A percentile compares a stretch with the other conserved stretches of the same genome.
Evolutionary conservation across 1,140 invertebrate genomes (phyloP).

Genomic region (Drosophila dunni): DNA sequence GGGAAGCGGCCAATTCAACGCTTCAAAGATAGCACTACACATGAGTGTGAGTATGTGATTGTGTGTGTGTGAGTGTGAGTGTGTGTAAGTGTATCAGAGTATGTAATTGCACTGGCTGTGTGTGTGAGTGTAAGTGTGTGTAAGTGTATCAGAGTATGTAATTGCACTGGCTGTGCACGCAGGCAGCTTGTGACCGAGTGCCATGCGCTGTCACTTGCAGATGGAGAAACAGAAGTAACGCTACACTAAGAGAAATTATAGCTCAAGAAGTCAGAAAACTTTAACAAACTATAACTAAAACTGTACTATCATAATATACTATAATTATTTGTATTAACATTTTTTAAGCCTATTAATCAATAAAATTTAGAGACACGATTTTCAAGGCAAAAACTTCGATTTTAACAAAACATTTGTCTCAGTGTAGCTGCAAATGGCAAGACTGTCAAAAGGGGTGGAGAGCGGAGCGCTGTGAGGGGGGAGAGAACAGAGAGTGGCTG

Average conservation of each 20-base stretch:
- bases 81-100: conserved; percentile 1
- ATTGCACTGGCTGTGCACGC: conserved; percentile 37
- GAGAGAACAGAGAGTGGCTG: too few species aligned
- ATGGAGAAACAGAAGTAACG: neutral
- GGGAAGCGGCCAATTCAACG: conserved; percentile 52
- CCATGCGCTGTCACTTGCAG: neutral
- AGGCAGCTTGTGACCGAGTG: conserved; percentile 9
- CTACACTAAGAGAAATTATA: too few species aligned
- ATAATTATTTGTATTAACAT: too few species aligned
- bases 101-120: conserved; percentile 35
- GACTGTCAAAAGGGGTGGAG: neutral
- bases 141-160: conserved; percentile 7
- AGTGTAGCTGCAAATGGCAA: neutral
- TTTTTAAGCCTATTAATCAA: too few species aligned
- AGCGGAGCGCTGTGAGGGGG: neutral
- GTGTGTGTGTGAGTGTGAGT: conserved; percentile 5
- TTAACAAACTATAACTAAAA: too few species aligned
- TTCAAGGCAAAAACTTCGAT: too few species aligned
- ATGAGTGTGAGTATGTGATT: conserved; percentile 7
- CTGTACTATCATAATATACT: too few species aligned
- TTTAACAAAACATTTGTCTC: too few species aligned
- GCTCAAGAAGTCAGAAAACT: too few species aligned
- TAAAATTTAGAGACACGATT: too few species aligned
- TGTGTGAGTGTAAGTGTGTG: conserved; percentile 6
- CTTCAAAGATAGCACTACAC: conserved; percentile 28